Evolutionary conservation across 2,113 vertebrate species (phyloP).

Genomic region (Protobothrops mucrosquamatus): DNA sequence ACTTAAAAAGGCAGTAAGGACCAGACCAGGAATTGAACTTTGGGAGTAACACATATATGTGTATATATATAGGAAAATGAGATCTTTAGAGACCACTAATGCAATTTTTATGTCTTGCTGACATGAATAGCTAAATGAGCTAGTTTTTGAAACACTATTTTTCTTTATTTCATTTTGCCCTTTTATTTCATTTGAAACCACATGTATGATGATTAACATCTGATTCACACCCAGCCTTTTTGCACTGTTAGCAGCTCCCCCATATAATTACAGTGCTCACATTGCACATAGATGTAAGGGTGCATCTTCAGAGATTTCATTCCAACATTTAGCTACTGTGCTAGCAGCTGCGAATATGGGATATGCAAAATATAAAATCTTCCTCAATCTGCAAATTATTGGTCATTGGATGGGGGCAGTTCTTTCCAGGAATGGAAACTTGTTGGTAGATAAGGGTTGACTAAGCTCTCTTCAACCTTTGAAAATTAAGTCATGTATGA

Average conservation of each 20-base stretch:
- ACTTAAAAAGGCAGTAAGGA: not conserved
- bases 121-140: not conserved
- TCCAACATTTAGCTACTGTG: not conserved
- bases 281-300: not conserved
- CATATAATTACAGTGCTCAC: not conserved
- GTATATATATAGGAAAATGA: not conserved
- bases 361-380: not conserved
- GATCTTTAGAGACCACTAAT: not conserved
- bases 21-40: not conserved
- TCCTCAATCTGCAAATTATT: not conserved
- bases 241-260: not conserved
- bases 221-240: constrained; percentile 13
- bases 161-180: not conserved
- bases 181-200: constrained; percentile 3
- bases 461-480: not conserved
- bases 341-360: not conserved
- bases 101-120: not conserved
- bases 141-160: not conserved
- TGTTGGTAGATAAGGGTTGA: not conserved
- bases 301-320: not conserved
- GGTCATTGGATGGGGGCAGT: not conserved
- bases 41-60: not conserved
- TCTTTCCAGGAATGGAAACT: not conserved
- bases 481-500: not conserved
- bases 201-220: constrained; percentile 3